Evolutionary conservation across 2,888 invertebrate genomes (phyloP).

Genomic region (Penaeus monodon): DNA sequence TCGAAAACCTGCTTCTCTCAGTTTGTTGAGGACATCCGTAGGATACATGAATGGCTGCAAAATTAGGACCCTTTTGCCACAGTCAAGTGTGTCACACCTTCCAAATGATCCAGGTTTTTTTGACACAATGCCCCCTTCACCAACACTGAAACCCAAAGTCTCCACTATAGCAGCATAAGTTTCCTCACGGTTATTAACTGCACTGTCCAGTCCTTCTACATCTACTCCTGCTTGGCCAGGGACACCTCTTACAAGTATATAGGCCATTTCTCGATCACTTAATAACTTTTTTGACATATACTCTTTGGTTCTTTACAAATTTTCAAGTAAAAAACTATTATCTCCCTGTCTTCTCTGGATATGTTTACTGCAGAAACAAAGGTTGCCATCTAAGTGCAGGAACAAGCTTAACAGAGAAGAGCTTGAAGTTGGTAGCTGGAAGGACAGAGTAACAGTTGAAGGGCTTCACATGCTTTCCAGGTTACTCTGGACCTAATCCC

Average conservation of each 20-base stretch:
- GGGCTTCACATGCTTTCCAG: background rate
- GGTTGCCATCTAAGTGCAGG: too few species aligned
- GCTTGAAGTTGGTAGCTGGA: too few species aligned
- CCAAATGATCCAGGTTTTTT: slow-evolving; percentile 51
- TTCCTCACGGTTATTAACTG: slow-evolving; percentile 20
- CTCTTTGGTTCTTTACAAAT: too few species aligned
- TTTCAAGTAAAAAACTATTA: too few species aligned
- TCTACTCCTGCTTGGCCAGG: slow-evolving; percentile 51
- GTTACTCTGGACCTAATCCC: too few species aligned
- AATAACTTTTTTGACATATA: too few species aligned
- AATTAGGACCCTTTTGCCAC: slow-evolving; percentile 32
- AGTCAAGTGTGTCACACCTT: slow-evolving; percentile 23
- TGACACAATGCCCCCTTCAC: slow-evolving; percentile 32
- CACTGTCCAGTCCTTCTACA: slow-evolving; percentile 44
- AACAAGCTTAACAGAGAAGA: too few species aligned
- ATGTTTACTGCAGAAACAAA: too few species aligned
- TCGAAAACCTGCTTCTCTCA: slow-evolving; percentile 35
- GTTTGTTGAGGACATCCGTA: slow-evolving; percentile 38
- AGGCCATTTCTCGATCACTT: slow-evolving; percentile 11
- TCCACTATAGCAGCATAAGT: slow-evolving; percentile 27
- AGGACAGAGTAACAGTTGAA: background rate
- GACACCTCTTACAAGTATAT: slow-evolving; percentile 37
- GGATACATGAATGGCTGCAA: slow-evolving; percentile 51
- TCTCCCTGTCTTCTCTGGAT: too few species aligned
- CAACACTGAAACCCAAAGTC: slow-evolving; percentile 37